Conservation (phyloP, 2,888 invertebrate genomes). For the Euzetes globulus region DNA sequence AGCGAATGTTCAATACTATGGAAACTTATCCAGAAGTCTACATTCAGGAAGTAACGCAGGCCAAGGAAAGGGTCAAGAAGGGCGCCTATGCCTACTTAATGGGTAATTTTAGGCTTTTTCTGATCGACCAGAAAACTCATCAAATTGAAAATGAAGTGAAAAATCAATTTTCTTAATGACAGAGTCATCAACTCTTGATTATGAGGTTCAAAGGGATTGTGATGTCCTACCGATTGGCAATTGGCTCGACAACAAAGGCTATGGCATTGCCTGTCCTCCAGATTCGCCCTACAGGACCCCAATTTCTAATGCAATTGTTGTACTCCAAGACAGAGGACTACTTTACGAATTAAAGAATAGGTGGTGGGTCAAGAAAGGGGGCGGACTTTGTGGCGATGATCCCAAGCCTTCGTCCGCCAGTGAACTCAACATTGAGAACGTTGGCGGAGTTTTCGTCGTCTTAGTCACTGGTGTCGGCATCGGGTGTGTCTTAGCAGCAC, state of each 20-base stretch:
- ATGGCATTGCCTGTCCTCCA: conserved; percentile 47
- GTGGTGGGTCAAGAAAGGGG: conserved; percentile 76
- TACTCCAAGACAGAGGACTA: conserved; percentile 88
- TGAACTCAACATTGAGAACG: conserved; percentile 40
- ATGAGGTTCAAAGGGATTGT: conserved; percentile 50
- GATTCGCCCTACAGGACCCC: conserved; percentile 89
- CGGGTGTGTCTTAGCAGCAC: conserved; percentile 38
- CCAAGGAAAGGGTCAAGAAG: conserved; percentile 54
- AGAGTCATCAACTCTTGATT: conserved; percentile 53
- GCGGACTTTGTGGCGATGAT: conserved; percentile 35
- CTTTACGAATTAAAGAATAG: conserved; percentile 76
- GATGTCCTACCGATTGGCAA: conserved; percentile 50
- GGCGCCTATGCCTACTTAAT: conserved; percentile 53
- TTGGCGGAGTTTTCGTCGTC: conserved; percentile 42
- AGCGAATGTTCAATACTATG: conserved; percentile 51
- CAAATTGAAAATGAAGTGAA: not conserved
- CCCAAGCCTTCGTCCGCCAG: conserved; percentile 31
- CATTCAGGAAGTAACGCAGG: conserved; percentile 55
- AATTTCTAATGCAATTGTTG: conserved; percentile 85
- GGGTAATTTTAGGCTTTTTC: conserved; percentile 37
- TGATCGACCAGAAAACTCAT: not conserved
- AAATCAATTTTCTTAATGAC: not conserved
- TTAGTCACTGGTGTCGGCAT: conserved; percentile 41
- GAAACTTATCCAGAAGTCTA: conserved; percentile 43
- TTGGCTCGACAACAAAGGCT: conserved; percentile 42